Conservation (phyloP, 2,113 vertebrate genomes). For the Xiphorhynchus elegans region DNA sequence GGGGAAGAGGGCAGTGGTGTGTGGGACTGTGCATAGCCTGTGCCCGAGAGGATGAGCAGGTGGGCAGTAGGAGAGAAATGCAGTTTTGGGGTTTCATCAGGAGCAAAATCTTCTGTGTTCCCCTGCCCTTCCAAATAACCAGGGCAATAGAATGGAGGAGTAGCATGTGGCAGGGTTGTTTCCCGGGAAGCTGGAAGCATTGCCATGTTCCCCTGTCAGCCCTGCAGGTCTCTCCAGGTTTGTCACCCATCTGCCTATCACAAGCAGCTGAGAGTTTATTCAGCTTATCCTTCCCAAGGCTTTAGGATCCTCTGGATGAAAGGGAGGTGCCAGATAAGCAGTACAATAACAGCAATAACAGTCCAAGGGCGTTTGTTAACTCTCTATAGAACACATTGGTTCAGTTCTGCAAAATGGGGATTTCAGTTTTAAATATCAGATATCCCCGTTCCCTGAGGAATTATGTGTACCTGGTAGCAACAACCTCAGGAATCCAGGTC, state of each 20-base stretch:
- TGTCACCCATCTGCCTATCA: neutral
- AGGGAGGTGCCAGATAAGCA: neutral
- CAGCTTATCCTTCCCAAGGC: neutral
- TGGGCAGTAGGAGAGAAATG: accelerated
- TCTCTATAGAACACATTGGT: neutral
- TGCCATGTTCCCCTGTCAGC: accelerated
- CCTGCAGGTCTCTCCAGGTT: neutral
- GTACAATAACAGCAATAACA: neutral
- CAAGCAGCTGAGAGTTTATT: neutral
- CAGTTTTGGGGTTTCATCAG: neutral
- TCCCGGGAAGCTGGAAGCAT: neutral
- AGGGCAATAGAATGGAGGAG: neutral
- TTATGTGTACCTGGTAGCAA: neutral
- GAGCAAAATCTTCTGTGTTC: neutral
- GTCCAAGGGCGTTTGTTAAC: neutral
- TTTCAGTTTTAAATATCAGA: neutral
- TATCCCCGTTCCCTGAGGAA: neutral
- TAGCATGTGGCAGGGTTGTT: neutral
- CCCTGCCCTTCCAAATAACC: neutral
- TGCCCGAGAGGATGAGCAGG: neutral
- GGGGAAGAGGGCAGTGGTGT: accelerated
- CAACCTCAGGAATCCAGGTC: neutral
- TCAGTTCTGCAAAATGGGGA: neutral
- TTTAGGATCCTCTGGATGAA: neutral
- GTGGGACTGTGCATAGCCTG: accelerated